phyloP scores from a whole-genome alignment of 2,797 vertebrate genomes.

The Eurystomus glaucurus region DNA sequence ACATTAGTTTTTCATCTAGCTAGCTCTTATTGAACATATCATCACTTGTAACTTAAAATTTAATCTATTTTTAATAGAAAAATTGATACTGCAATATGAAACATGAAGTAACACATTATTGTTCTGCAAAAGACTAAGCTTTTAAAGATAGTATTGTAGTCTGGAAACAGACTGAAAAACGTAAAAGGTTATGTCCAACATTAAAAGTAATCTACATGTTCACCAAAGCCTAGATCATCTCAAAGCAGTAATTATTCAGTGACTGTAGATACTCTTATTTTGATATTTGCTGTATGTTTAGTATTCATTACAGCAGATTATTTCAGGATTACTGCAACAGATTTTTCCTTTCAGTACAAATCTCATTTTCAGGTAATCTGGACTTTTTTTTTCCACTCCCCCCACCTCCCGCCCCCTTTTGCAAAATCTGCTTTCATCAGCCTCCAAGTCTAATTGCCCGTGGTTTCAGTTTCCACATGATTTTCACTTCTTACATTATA shows the following conservation, averaged over 20 bases:
- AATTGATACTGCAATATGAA: constrained; percentile 82
- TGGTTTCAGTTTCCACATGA: constrained; percentile 26
- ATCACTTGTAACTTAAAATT: constrained; percentile 81
- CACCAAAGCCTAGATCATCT: constrained; percentile 61
- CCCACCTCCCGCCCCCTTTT: not conserved
- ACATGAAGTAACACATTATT: constrained; percentile 72
- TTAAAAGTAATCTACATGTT: constrained; percentile 71
- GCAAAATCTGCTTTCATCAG: constrained; percentile 15
- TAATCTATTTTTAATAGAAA: constrained; percentile 87
- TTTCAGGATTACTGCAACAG: not conserved
- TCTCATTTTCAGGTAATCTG: constrained; percentile 17
- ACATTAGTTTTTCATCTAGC: constrained; percentile 82
- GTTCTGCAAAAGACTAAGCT: constrained; percentile 78
- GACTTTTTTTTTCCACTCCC: not conserved
- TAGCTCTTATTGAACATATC: constrained; percentile 76
- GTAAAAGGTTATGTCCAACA: constrained; percentile 78
- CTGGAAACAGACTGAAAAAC: constrained; percentile 76
- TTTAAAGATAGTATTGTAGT: constrained; percentile 78
- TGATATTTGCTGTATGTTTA: not conserved
- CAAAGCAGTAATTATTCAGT: constrained; percentile 42
- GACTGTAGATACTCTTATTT: constrained; percentile 38
- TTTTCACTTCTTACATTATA: constrained; percentile 70
- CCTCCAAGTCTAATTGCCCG: constrained; percentile 42
- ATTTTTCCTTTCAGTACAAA: constrained; percentile 20
- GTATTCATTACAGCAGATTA: constrained; percentile 61